Percentiles rank a stretch among this genome's conserved stretches.
These are phyloP conservation scores for Macquaria ambigua DNA, from an alignment of 2,113 vertebrate genomes.

Conservation along the genomic window DNA sequence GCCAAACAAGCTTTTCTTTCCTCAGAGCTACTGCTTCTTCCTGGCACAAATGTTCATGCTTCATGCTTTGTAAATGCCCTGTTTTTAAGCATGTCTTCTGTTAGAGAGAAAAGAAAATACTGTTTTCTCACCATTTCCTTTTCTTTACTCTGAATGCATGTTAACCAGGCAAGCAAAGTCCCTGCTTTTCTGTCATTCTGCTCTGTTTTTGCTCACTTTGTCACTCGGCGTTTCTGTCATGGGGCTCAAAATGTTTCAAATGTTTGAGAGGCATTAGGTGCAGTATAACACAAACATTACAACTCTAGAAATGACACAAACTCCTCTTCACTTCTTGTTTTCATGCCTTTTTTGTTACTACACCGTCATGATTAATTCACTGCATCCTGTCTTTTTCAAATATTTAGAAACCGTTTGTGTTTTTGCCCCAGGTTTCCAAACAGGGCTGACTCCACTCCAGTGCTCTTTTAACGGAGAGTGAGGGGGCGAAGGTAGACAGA, in stretches of 20 bases:
- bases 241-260: constrained; percentile 43
- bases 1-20: constrained; percentile 14
- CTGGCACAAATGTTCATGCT: constrained; percentile 47
- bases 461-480: background rate
- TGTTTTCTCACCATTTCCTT: constrained; percentile 75
- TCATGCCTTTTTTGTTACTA: background rate
- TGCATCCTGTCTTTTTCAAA: constrained; percentile 30
- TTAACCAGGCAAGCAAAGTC: constrained; percentile 50
- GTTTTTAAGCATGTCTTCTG: constrained; percentile 87
- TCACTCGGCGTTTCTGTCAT: constrained; percentile 45
- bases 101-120: background rate
- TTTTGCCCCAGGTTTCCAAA: constrained; percentile 25
- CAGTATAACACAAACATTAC: background rate
- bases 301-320: background rate
- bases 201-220: constrained; percentile 80
- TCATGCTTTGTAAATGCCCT: constrained; percentile 82
- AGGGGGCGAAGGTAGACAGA: constrained; percentile 49
- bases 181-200: constrained; percentile 79
- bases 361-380: background rate
- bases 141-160: constrained; percentile 87
- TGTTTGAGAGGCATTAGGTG: constrained; percentile 36
- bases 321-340: background rate
- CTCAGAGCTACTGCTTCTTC: constrained; percentile 42
- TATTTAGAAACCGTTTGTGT: constrained; percentile 41
- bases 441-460: constrained; percentile 66